Conservation (phyloP, 2,888 invertebrate species). For the Torymus aiolomorphi region DNA sequence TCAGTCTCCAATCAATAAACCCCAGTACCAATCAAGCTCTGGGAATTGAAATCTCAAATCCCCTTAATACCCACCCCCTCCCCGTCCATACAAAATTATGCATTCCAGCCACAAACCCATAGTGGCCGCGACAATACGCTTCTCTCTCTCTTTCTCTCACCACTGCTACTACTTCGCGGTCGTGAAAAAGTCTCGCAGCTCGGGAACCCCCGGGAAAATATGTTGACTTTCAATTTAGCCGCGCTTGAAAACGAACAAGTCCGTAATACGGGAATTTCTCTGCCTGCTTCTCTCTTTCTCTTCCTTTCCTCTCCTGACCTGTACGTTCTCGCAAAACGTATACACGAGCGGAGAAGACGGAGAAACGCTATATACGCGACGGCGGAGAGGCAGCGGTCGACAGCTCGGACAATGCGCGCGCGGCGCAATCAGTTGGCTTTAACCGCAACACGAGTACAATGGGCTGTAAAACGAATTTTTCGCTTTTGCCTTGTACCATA, state of each 20-base stretch:
- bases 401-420: constrained; percentile 55
- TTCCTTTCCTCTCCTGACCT: neutral
- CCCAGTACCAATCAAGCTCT: no score
- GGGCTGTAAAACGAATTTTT: constrained; percentile 59
- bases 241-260: constrained; percentile 31
- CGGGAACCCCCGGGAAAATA: constrained; percentile 15
- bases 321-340: neutral
- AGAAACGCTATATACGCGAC: neutral
- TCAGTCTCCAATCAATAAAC: no score
- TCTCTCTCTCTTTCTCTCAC: no score
- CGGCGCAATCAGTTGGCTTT: constrained; percentile 57
- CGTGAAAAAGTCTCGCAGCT: no score
- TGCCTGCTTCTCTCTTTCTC: neutral
- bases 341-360: constrained; percentile 12
- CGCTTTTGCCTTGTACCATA: constrained; percentile 20
- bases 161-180: no score
- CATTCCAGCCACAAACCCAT: no score
- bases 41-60: constrained; percentile 1
- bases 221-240: constrained; percentile 51
- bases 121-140: no score
- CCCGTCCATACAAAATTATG: no score
- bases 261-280: constrained; percentile 45
- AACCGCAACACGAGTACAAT: constrained; percentile 58
- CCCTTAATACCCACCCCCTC: neutral
- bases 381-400: constrained; percentile 32